These are phyloP conservation scores for Mimachlamys varia DNA, from an alignment of 2,888 invertebrate species.

Conservation along the genomic window DNA sequence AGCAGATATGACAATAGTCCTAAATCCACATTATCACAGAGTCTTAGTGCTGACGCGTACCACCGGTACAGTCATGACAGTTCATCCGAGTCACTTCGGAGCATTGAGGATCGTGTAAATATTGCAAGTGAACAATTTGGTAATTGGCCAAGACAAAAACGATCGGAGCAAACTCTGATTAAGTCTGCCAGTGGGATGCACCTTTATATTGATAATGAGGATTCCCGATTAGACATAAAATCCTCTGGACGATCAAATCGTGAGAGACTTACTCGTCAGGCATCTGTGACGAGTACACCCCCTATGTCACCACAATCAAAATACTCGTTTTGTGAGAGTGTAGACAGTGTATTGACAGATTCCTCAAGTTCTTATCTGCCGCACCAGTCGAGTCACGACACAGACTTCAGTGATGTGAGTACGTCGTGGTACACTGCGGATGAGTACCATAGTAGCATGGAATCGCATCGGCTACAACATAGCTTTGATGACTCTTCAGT, in stretches of 20 bases:
- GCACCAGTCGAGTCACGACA: slow-evolving; percentile 61
- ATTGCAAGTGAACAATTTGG: slow-evolving; percentile 50
- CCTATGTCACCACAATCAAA: slow-evolving; percentile 71
- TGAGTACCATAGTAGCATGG: slow-evolving; percentile 41
- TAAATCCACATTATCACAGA: slow-evolving; percentile 38
- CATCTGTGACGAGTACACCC: slow-evolving; percentile 65
- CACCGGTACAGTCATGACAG: slow-evolving; percentile 50
- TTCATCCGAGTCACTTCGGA: slow-evolving; percentile 67
- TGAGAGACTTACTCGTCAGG: slow-evolving; percentile 41
- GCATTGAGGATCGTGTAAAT: slow-evolving; percentile 67
- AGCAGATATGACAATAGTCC: slow-evolving; percentile 25
- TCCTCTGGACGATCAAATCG: slow-evolving; percentile 43
- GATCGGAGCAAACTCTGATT: slow-evolving; percentile 59
- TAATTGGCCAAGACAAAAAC: slow-evolving; percentile 42
- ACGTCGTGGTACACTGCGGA: slow-evolving; percentile 53
- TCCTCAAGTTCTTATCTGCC: slow-evolving; percentile 65
- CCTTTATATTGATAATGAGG: slow-evolving; percentile 69
- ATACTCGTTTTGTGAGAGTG: slow-evolving; percentile 68
- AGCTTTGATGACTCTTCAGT: slow-evolving; percentile 63
- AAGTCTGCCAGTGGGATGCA: slow-evolving; percentile 77
- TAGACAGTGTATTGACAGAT: slow-evolving; percentile 71
- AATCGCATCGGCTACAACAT: slow-evolving; percentile 41
- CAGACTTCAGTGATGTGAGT: slow-evolving; percentile 59
- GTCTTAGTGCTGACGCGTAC: slow-evolving; percentile 44
- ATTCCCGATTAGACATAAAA: slow-evolving; percentile 50